Evolutionary conservation across 2,113 vertebrate species (phyloP).

Genomic region (Lophura nycthemera): DNA sequence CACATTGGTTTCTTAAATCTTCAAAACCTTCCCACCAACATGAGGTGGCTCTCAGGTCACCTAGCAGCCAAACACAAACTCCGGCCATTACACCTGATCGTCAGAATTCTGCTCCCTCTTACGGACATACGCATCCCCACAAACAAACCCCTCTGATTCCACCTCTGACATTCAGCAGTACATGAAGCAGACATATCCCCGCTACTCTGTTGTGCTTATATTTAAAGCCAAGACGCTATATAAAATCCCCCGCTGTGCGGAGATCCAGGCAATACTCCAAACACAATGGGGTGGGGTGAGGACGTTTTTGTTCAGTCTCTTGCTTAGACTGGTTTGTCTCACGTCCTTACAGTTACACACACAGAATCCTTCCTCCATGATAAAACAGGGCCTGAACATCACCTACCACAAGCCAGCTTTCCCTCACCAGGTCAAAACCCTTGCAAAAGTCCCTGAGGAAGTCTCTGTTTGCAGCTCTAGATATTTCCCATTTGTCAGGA

Average conservation of each 20-base stretch:
- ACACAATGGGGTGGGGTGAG: slow-evolving; percentile 30
- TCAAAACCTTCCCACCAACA: not conserved
- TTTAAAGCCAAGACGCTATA: not conserved
- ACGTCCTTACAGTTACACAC: not conserved
- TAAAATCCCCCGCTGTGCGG: slow-evolving; percentile 35
- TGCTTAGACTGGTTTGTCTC: not conserved
- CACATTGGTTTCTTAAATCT: not conserved
- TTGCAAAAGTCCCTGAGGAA: not conserved
- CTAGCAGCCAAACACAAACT: not conserved
- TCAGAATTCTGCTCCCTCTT: not conserved
- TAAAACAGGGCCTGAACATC: not conserved
- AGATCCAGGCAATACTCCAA: slow-evolving; percentile 8
- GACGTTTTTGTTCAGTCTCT: slow-evolving; percentile 7
- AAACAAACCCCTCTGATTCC: not conserved
- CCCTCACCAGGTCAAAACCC: not conserved
- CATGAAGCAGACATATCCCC: not conserved
- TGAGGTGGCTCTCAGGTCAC: not conserved
- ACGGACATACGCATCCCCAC: not conserved
- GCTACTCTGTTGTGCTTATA: not conserved
- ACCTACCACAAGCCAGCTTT: not conserved
- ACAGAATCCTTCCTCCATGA: not conserved
- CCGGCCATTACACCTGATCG: rapidly evolving
- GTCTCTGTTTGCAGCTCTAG: not conserved
- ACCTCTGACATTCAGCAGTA: not conserved
- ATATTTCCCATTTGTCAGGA: not conserved